These are phyloP conservation scores for Aviceda subcristata DNA, from an alignment of 2,113 vertebrate genomes.

Conservation along the genomic window DNA sequence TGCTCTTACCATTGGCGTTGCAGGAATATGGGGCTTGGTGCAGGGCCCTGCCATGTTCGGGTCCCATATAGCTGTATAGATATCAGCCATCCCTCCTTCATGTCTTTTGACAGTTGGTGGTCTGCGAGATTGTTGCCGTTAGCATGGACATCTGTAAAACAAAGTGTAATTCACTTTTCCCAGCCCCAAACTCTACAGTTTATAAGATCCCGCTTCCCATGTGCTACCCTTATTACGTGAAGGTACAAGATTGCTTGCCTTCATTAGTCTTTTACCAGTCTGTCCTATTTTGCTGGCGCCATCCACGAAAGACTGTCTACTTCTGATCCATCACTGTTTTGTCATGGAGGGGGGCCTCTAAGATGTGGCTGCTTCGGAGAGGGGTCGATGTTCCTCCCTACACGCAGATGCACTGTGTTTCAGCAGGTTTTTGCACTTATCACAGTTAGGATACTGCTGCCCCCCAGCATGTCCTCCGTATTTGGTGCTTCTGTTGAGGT, in stretches of 20 bases:
- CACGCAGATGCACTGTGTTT: background rate
- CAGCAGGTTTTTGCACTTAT: background rate
- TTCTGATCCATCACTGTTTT: background rate
- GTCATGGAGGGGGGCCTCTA: background rate
- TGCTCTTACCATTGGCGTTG: background rate
- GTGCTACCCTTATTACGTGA: background rate
- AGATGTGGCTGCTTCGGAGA: background rate
- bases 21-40: background rate
- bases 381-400: background rate
- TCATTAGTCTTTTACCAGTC: background rate
- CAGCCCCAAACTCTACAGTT: background rate
- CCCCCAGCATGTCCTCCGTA: background rate
- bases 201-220: background rate
- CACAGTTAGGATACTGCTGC: background rate
- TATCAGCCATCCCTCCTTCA: background rate
- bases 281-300: background rate
- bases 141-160: background rate
- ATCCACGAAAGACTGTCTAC: accelerated
- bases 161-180: background rate
- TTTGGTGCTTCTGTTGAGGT: background rate
- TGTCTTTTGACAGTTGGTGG: background rate
- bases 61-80: background rate
- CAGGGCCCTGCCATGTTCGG: background rate
- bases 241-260: background rate
- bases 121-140: background rate